phyloP scores from a whole-genome alignment of 37 sponge, comb jelly and placozoan genomes.

The Hexactinellida sp. region DNA sequence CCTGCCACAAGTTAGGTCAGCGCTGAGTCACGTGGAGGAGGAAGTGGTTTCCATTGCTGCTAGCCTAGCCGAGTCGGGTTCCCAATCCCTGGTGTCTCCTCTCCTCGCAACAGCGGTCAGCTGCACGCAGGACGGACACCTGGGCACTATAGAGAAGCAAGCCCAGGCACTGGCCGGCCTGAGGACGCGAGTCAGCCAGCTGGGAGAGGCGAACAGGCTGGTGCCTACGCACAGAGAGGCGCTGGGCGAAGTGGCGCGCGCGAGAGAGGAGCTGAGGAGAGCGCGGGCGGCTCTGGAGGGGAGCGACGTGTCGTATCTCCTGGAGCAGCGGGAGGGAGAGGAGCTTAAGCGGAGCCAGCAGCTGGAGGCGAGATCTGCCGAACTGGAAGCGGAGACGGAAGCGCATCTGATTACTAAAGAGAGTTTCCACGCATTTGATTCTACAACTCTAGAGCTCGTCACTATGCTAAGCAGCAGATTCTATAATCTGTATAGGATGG shows the following conservation, averaged over 20 bases:
- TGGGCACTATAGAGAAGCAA: not conserved
- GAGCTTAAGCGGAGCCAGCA: not conserved
- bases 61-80: not conserved
- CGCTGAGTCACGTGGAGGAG: not conserved
- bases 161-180: not conserved
- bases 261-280: not conserved
- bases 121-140: not conserved
- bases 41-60: not conserved
- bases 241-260: not conserved
- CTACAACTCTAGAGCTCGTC: not conserved
- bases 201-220: not conserved
- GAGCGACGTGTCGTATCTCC: not conserved
- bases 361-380: not conserved
- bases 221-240: constrained; percentile 11
- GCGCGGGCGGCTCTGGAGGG: not conserved
- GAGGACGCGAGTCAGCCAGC: not conserved
- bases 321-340: not conserved
- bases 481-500: not conserved
- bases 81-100: not conserved
- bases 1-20: not conserved
- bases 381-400: not conserved
- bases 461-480: not conserved
- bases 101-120: not conserved
- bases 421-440: not conserved
- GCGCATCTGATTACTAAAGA: not conserved